Conservation (phyloP, 1,140 invertebrate species). For the Drosophila gunungcola region DNA sequence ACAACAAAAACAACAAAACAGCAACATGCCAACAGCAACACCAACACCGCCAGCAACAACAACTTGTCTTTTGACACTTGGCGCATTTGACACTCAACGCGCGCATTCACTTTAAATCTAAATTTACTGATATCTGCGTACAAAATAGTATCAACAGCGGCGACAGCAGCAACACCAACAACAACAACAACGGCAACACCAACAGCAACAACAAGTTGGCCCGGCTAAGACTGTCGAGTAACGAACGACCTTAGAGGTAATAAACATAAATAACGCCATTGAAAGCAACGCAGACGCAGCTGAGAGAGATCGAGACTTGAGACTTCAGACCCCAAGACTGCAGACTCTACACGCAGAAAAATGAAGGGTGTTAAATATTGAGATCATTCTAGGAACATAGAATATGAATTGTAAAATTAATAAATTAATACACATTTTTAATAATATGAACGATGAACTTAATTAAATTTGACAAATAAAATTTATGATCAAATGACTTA, state of each 20-base stretch:
- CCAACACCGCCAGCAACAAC: constrained; percentile 32
- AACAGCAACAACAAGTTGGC: constrained; percentile 58
- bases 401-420: no score
- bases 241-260: constrained; percentile 84
- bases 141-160: constrained; percentile 83
- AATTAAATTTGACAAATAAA: no score
- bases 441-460: no score
- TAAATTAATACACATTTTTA: no score
- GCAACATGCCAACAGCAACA: constrained; percentile 28
- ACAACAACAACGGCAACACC: constrained; percentile 25
- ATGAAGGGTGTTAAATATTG: background rate
- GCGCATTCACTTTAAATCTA: constrained; percentile 84
- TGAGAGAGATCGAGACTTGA: constrained; percentile 50
- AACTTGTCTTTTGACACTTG: constrained; percentile 79
- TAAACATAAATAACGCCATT: constrained; percentile 84
- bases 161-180: constrained; percentile 71
- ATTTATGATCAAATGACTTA: no score
- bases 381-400: no score
- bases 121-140: constrained; percentile 84
- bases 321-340: constrained; percentile 50
- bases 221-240: constrained; percentile 69
- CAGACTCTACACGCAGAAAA: constrained; percentile 18
- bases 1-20: constrained; percentile 31
- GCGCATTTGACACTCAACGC: constrained; percentile 84
- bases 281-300: constrained; percentile 75